These are phyloP conservation scores for Nanorana parkeri DNA, from an alignment of 2,113 vertebrate species.

Conservation along the genomic window DNA sequence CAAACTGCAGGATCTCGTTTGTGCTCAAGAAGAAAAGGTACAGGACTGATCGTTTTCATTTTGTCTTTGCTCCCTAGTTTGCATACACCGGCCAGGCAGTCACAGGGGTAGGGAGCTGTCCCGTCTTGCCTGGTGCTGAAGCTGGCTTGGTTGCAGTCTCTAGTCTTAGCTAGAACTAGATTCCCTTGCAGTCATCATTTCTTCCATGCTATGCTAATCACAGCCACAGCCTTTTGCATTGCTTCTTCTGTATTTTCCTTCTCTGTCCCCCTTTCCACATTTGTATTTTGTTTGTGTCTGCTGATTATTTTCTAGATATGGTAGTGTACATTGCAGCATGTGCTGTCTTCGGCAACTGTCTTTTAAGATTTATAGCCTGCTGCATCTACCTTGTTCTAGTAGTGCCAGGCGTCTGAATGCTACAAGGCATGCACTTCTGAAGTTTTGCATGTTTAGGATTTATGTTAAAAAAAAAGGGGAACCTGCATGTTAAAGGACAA, in stretches of 20 bases:
- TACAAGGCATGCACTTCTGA: constrained; percentile 6
- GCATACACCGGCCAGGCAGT: neutral
- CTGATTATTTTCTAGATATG: constrained; percentile 44
- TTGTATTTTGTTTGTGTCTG: constrained; percentile 13
- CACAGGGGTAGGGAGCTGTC: constrained; percentile 44
- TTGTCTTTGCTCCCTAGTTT: constrained; percentile 4
- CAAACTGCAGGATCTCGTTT: constrained; percentile 13
- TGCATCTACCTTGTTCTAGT: neutral
- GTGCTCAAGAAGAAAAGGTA: constrained; percentile 55
- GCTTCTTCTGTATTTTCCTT: neutral
- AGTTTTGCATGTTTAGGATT: constrained; percentile 8
- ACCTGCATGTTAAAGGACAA: neutral
- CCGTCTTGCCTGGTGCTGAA: constrained; percentile 46
- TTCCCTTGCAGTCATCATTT: neutral
- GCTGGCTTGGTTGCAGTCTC: neutral
- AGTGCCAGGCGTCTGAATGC: neutral
- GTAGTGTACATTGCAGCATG: constrained; percentile 37
- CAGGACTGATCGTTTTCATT: constrained; percentile 1
- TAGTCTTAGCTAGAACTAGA: neutral
- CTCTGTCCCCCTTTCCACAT: neutral
- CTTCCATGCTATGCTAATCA: constrained; percentile 2
- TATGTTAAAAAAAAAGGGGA: neutral
- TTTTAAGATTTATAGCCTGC: constrained; percentile 31
- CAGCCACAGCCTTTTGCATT: constrained; percentile 12
- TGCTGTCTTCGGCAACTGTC: too few relatives aligned